phyloP scores from a whole-genome alignment of 92 coral and sea anemone species.

The Paramuricea clavata region DNA sequence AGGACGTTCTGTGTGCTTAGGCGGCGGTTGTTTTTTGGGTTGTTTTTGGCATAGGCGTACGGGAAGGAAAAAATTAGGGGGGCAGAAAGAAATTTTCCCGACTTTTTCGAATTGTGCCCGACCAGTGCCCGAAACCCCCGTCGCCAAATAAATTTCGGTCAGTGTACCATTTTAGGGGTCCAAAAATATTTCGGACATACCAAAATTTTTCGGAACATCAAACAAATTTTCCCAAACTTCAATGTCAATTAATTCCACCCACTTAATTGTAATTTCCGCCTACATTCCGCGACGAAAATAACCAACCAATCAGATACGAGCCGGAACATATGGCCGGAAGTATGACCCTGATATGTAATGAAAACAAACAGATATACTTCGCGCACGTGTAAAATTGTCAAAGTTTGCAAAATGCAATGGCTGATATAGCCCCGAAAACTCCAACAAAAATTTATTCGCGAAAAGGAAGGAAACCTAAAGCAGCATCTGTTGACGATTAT shows the following conservation, averaged over 20 bases:
- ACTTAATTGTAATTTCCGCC: too few relatives aligned
- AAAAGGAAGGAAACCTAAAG: not conserved
- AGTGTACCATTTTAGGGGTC: too few relatives aligned
- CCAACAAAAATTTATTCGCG: conserved; percentile 14
- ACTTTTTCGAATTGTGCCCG: too few relatives aligned
- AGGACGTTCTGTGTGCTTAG: conserved; percentile 46
- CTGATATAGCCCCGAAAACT: not conserved
- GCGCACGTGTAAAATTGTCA: conserved; percentile 18
- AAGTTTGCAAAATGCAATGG: not conserved
- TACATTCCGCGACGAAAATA: not conserved
- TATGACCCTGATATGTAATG: not conserved
- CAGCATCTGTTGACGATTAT: conserved; percentile 11
- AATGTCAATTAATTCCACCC: too few relatives aligned
- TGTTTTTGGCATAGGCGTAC: too few relatives aligned
- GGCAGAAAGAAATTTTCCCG: too few relatives aligned
- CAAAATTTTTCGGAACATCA: too few relatives aligned
- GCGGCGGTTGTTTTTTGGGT: conserved; percentile 20
- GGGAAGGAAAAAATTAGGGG: too few relatives aligned
- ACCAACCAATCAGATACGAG: conserved; percentile 18
- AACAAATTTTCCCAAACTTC: too few relatives aligned
- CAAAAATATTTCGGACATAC: too few relatives aligned
- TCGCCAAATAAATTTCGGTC: too few relatives aligned
- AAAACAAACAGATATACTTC: not conserved
- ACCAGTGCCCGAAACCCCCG: too few relatives aligned
- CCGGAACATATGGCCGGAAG: not conserved